These are phyloP conservation scores for Conchocele bisecta DNA, from an alignment of 2,888 invertebrate species.

Conservation along the genomic window DNA sequence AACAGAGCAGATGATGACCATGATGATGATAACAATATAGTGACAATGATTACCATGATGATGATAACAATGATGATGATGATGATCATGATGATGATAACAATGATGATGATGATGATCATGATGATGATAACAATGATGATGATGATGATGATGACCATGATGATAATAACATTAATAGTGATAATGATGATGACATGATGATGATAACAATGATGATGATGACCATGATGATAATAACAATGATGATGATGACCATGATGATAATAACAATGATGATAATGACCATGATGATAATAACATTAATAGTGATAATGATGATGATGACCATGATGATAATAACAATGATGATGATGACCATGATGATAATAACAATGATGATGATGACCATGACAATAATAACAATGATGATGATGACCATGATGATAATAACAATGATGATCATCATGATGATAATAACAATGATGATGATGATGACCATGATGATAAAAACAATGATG, in stretches of 20 bases:
- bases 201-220: neutral
- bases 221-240: conserved; percentile 4
- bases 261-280: neutral
- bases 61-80: neutral
- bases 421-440: neutral
- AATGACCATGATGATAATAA: no score
- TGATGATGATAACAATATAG: neutral
- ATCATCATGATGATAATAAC: neutral
- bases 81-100: neutral
- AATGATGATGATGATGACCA: neutral
- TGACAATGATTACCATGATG: neutral
- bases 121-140: conserved; percentile 1
- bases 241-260: neutral
- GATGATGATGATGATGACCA: neutral
- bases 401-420: neutral
- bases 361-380: conserved; percentile 15
- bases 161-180: no score
- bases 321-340: conserved; percentile 4
- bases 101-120: neutral
- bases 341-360: conserved; percentile 5
- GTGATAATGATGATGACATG: no score
- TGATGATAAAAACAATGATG: neutral
- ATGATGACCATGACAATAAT: conserved; percentile 3
- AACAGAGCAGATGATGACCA: no score
- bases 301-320: conserved; percentile 12